phyloP scores from a whole-genome alignment of 1,140 invertebrate genomes.

The Ctenoplectra terminalis region DNA sequence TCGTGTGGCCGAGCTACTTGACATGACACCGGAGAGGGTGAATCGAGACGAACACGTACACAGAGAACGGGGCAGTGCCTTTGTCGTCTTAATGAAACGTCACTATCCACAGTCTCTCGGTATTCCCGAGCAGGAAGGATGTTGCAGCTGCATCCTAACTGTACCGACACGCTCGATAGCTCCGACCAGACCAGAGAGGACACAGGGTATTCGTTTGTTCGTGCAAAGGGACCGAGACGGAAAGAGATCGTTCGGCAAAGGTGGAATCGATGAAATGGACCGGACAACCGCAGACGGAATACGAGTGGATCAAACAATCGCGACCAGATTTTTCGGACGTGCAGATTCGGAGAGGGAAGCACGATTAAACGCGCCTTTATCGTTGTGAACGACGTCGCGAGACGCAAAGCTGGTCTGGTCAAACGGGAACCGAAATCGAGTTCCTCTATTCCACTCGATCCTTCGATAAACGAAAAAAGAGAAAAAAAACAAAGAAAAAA shows the following conservation, averaged over 20 bases:
- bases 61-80: conserved; percentile 43
- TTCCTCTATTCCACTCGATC: background rate
- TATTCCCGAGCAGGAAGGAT: conserved; percentile 43
- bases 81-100: conserved; percentile 73
- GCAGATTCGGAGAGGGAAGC: background rate
- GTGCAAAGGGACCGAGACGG: background rate
- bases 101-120: conserved; percentile 56
- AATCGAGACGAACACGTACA: background rate
- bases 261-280: conserved; percentile 37
- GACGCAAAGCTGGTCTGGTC: background rate
- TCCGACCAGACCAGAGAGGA: conserved; percentile 32
- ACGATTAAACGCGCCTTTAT: conserved; percentile 11
- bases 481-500: no score
- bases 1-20: conserved; percentile 24
- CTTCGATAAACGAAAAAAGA: no score
- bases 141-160: conserved; percentile 54
- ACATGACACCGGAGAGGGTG: conserved; percentile 9
- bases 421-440: background rate
- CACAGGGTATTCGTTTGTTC: conserved; percentile 38
- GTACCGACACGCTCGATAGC: conserved; percentile 49
- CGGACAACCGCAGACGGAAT: conserved; percentile 39
- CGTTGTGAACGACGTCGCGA: background rate
- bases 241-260: background rate
- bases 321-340: conserved; percentile 27
- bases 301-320: conserved; percentile 33